Base-by-base conservation (phyloP, 2,888 invertebrate species). In the Tricholauxania praeusta region DNA sequence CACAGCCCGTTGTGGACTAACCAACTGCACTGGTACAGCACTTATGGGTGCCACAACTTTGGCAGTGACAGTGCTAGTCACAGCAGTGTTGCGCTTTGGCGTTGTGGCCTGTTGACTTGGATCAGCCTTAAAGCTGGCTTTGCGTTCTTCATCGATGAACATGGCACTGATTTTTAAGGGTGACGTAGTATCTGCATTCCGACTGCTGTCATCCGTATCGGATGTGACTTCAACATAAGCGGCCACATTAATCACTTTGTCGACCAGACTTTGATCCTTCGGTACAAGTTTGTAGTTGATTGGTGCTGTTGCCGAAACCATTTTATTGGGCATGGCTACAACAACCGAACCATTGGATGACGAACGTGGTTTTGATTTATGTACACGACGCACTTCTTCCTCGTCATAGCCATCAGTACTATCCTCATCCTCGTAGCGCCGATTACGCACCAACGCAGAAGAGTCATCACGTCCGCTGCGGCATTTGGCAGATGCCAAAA, bases 401-500 rank as follows among this genome's bases (percentile, higher is more conserved):
- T 88, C 86, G 63, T 86, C 84, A 28, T 83, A 84, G 12, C 87
- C 87, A 59, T 88, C 86, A 15, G 86, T 86, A 74, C 88, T 87
- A 62, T 91, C 91, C 82, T 92, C 92, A 74, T 91, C 93, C 60
- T 85, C 85, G 59, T 87, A 86, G 12, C 77, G 79, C n/a, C 87
- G 89, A 87, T 93, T 92, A 81, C 93, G 91, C 77, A 93, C 89
- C 62, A 93, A 91, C 59, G 93, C 93, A 65, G 93, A 89, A 80
- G 93, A 93, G 72, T 91, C 89, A 85, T 94, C 93, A 79, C 92
- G 90, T 10, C 95, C 96, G 84, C 94, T 95, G 81, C 95, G 91
- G 84, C 94, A 94, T 87, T 94, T 93, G 1, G 96, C 95, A 64
- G 95, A 95, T 28, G 95, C 94, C 68, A 96, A 88, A 78, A 96